These are phyloP conservation scores for Umimayanthus kanabou DNA, from an alignment of 92 coral and sea anemone species.

Conservation along the genomic window DNA sequence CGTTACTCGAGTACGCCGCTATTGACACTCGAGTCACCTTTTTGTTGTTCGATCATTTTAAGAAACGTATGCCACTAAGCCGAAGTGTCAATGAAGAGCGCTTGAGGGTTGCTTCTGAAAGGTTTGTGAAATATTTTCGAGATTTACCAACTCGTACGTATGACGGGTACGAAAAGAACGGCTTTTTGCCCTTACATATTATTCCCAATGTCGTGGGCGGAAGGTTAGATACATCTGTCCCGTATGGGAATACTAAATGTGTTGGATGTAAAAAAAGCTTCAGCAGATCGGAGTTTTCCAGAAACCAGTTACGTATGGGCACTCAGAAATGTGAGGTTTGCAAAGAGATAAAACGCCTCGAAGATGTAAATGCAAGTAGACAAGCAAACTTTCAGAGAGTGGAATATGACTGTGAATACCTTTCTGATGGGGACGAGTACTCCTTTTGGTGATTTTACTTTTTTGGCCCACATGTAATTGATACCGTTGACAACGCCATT, in stretches of 20 bases:
- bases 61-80: conserved; percentile 39
- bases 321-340: conserved; percentile 87
- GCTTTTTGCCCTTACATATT: conserved; percentile 74
- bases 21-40: conserved; percentile 73
- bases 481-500: too few species aligned
- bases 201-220: conserved; percentile 70
- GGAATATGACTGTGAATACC: conserved; percentile 28
- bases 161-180: conserved; percentile 72
- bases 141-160: conserved; percentile 55
- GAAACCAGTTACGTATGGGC: conserved; percentile 61
- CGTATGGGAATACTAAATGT: conserved; percentile 61
- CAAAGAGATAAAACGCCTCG: conserved; percentile 72
- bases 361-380: conserved; percentile 58
- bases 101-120: conserved; percentile 72
- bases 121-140: conserved; percentile 73
- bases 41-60: conserved; percentile 68
- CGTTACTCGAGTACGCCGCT: conserved; percentile 64
- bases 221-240: conserved; percentile 51
- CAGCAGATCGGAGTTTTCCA: conserved; percentile 70
- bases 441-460: too few species aligned
- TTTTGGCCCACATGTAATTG: background rate
- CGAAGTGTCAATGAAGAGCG: conserved; percentile 51
- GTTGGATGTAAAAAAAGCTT: conserved; percentile 65
- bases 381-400: conserved; percentile 56
- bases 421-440: conserved; percentile 24